Base-by-base conservation (phyloP, 92 coral and sea anemone species). In the Epizoanthus scotinus region DNA sequence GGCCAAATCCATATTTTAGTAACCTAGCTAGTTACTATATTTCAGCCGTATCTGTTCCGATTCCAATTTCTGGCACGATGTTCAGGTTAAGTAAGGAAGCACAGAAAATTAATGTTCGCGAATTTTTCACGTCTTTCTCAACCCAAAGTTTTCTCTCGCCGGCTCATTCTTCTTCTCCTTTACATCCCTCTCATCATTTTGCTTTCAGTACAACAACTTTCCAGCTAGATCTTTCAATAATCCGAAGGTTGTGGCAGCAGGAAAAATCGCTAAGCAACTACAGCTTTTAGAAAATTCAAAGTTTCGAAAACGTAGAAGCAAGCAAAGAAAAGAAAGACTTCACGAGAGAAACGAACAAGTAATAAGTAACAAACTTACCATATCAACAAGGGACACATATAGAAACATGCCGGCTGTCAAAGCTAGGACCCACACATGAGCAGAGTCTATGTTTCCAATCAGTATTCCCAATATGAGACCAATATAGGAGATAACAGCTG, bases 341-440 rank as follows among this genome's bases (percentile, higher is more conserved):
- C 40, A 3, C 40, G 6, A 34, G 40, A 34, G 3, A 34, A 34
- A 34, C 40, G 6, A 34, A 34, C 40, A 34, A 31, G 36, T 31
- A 31, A 34, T 34, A 63, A 38, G 13, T 44, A 44, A 44, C 95
- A 47, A 19, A 75, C 99, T 87, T 71, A 95, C 99, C 99, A 95
- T 95, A 38, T 89, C 91, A 25, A 95, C 98, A 0, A 95, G 81
- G n/a, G 99, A 94, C 52, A 95, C 88, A 54, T 95, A 95, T 2
- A 95, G 81, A 61, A 95, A 95, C 94, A 95, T 87, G 6, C 99
- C 99, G 50, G 98, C 94, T 29, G 97, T 95, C 42, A 95, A 83
- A 12, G 98, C 98, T 54, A 95, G 70, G 58, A 95, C 93, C 99
- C 99, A 95, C 59, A 86, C 81, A 86, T 93, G 97, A 15, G 98